These are phyloP conservation scores for Xenopus borealis DNA, from an alignment of 2,113 vertebrate species.

Conservation along the genomic window DNA sequence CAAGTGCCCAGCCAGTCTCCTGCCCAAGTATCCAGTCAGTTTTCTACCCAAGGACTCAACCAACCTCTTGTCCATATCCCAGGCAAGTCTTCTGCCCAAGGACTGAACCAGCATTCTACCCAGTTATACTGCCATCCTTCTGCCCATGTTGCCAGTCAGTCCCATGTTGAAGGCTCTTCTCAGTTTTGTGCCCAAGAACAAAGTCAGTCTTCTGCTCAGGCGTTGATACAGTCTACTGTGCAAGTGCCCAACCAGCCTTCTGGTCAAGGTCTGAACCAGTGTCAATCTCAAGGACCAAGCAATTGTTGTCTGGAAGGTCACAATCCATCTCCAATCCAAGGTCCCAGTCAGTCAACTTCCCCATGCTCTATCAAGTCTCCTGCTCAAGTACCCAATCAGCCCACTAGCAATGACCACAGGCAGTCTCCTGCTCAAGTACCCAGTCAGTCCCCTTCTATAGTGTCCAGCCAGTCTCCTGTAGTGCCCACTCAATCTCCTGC, in stretches of 20 bases:
- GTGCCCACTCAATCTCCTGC: slow-evolving; percentile 58
- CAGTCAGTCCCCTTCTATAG: background rate
- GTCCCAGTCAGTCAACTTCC: background rate
- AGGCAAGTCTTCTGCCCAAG: background rate
- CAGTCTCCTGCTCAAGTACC: background rate
- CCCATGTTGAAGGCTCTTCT: background rate
- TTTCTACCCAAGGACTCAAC: background rate
- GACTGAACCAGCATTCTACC: background rate
- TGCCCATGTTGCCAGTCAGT: background rate
- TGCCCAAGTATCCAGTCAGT: background rate
- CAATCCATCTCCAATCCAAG: background rate
- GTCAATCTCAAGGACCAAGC: background rate
- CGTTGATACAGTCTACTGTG: background rate
- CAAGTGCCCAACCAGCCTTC: background rate
- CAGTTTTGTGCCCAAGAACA: background rate
- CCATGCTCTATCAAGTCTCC: background rate
- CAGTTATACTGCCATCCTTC: background rate
- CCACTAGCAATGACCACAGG: background rate
- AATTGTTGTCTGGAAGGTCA: background rate
- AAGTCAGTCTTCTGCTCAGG: background rate
- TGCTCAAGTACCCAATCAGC: background rate
- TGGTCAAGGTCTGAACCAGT: background rate
- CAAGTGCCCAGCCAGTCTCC: background rate
- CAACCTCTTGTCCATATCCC: background rate
- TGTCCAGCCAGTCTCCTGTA: background rate